Percentiles rank a stretch among this genome's conserved stretches.
These are phyloP conservation scores for Gisinianus flammeolus DNA, from an alignment of 2,888 invertebrate species.

Conservation along the genomic window DNA sequence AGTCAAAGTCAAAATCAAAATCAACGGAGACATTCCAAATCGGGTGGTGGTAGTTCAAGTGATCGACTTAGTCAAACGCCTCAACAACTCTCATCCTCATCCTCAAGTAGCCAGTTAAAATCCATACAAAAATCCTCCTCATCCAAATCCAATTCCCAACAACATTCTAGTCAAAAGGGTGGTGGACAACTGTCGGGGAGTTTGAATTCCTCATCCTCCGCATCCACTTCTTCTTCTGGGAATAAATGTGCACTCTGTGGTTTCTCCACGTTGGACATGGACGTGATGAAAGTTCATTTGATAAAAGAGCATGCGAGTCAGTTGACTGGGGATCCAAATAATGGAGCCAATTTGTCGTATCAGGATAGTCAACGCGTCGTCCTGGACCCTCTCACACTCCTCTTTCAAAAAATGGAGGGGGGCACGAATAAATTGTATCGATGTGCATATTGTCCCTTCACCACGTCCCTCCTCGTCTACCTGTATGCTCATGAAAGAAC, in stretches of 20 bases:
- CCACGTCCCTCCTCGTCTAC: constrained; percentile 86
- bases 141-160: background rate
- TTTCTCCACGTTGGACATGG: constrained; percentile 60
- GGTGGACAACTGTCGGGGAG: constrained; percentile 6
- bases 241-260: constrained; percentile 61
- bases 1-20: background rate
- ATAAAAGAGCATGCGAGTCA: constrained; percentile 63
- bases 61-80: background rate
- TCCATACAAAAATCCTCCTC: constrained; percentile 5
- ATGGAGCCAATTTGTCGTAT: background rate
- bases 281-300: constrained; percentile 63
- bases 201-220: constrained; percentile 38
- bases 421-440: constrained; percentile 73
- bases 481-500: constrained; percentile 91
- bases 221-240: constrained; percentile 24
- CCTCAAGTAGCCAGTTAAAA: background rate
- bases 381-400: constrained; percentile 55
- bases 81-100: background rate
- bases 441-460: constrained; percentile 88
- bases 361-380: constrained; percentile 39
- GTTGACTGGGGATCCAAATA: constrained; percentile 37
- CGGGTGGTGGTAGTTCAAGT: background rate
- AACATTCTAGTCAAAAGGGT: background rate
- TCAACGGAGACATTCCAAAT: background rate
- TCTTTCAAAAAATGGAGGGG: constrained; percentile 58